Conservation (phyloP, 2,113 vertebrate species). For the Semnornis frantzii region DNA sequence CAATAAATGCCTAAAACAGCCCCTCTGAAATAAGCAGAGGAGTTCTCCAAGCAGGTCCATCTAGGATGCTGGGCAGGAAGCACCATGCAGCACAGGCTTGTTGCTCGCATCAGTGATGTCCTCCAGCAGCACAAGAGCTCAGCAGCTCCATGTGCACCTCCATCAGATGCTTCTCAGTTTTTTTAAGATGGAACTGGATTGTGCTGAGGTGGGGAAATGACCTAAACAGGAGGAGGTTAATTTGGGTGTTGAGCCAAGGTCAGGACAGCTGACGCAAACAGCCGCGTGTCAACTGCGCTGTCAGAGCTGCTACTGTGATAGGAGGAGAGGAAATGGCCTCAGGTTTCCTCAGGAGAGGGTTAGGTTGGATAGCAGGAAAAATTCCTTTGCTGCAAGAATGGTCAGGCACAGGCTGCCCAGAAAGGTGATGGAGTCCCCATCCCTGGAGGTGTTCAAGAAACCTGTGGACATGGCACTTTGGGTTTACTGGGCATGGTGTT, state of each 20-base stretch:
- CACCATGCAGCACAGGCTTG: not conserved
- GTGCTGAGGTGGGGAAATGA: fast-evolving
- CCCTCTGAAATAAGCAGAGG: not conserved
- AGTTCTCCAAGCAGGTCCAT: not conserved
- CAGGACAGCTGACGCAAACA: not conserved
- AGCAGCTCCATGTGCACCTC: not conserved
- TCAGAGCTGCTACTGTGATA: fast-evolving
- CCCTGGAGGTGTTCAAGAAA: no score
- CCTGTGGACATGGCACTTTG: no score
- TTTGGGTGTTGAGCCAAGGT: not conserved
- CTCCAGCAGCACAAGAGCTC: fast-evolving
- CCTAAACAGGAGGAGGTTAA: not conserved
- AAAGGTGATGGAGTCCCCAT: no score
- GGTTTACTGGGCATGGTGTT: no score
- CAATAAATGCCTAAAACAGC: not conserved
- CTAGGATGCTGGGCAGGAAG: not conserved
- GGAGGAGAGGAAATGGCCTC: no score
- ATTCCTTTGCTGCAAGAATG: no score
- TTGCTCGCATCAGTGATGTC: not conserved
- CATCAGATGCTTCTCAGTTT: no score
- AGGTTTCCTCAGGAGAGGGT: no score
- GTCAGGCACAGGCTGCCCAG: no score
- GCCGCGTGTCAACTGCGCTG: fast-evolving
- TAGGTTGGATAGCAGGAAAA: no score
- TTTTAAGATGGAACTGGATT: not conserved